Evolutionary conservation across 2,797 vertebrate species (phyloP), one percentile per base, ranked within the genome.

Genomic region (Coreius guichenoti): DNA sequence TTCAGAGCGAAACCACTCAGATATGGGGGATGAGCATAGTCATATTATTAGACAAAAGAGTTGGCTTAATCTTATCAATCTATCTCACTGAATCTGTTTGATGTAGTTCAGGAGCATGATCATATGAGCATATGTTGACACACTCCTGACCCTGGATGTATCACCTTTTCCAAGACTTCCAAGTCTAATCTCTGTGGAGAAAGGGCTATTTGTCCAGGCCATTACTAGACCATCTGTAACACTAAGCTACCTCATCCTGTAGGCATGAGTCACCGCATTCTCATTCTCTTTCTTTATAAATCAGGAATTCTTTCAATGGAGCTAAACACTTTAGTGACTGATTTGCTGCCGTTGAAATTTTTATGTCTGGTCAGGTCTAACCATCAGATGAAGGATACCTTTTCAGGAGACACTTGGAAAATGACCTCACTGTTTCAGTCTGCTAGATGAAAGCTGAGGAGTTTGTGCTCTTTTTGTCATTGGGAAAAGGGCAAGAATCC

Each of bases 381-480:
- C 39, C 81, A 86, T 72, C 80, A 69, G 76, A 79, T 75, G 58
- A 80, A 78, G 43, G 75, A 72, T 54, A 72, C 36, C 67, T 81
- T 87, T 86, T 83, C 78, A 86, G 58, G 56, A 47, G 33, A 63
- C 14, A 88, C 76, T 80, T 83, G 54, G 61, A 87, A 87, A 89
- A 92, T 90, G 82, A 91, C 80, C 88, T 91, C 90, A 90, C 88
- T 84, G 86, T 36, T 81, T 75, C 26, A 73, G 84, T 83, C 80
- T 87, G 89, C 88, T 89, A 90, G 73, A 81, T 75, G 56, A 89
- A 88, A 83, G 83, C 82, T 84, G 33, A 80, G 65, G 70, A 87
- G 79, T 7, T 81, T 65, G 47, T 80, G 51, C 80, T 86, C 63
- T 73, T 84, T 89, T 87, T 90, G 83, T 91, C 80, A 56, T 81